Percentiles rank a stretch among this genome's conserved stretches.
Evolutionary conservation across 2,113 vertebrate genomes (phyloP).

Genomic region (Clarias magur): DNA sequence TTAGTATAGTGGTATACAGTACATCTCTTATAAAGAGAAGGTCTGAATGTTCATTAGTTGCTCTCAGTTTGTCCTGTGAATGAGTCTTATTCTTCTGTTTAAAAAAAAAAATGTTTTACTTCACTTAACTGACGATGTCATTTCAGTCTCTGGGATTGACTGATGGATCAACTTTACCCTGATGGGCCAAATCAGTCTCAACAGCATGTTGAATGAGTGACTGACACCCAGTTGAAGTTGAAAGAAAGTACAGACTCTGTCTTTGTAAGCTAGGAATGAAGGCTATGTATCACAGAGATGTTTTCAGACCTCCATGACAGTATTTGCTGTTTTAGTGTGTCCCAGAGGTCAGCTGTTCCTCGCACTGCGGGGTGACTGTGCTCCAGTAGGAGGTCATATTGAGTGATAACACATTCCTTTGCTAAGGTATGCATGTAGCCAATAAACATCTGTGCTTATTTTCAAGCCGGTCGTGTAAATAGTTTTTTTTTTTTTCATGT

Average conservation of each 20-base stretch:
- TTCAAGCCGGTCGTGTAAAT: background rate
- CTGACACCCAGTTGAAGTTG: slow-evolving; percentile 12
- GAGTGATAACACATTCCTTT: slow-evolving; percentile 16
- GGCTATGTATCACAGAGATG: slow-evolving; percentile 25
- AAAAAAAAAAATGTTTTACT: no score
- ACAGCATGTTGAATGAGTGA: slow-evolving; percentile 52
- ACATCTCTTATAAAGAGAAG: background rate
- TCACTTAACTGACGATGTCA: slow-evolving; percentile 21
- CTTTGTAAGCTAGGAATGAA: slow-evolving; percentile 41
- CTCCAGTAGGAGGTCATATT: slow-evolving; percentile 5
- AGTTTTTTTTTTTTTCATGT: no score
- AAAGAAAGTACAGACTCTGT: slow-evolving; percentile 18
- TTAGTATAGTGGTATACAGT: background rate
- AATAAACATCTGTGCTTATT: background rate
- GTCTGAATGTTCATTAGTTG: background rate
- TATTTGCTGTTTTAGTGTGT: slow-evolving; percentile 53
- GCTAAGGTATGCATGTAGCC: background rate
- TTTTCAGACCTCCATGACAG: slow-evolving; percentile 49
- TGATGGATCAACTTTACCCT: slow-evolving; percentile 37
- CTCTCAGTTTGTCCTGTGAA: background rate
- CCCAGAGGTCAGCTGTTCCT: slow-evolving; percentile 26
- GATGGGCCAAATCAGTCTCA: slow-evolving; percentile 35
- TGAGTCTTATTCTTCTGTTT: background rate
- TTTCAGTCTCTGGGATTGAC: slow-evolving; percentile 43
- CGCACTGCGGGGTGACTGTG: background rate